phyloP scores from a whole-genome alignment of 2,888 invertebrate species.

The Oegoconia quadripuncta region DNA sequence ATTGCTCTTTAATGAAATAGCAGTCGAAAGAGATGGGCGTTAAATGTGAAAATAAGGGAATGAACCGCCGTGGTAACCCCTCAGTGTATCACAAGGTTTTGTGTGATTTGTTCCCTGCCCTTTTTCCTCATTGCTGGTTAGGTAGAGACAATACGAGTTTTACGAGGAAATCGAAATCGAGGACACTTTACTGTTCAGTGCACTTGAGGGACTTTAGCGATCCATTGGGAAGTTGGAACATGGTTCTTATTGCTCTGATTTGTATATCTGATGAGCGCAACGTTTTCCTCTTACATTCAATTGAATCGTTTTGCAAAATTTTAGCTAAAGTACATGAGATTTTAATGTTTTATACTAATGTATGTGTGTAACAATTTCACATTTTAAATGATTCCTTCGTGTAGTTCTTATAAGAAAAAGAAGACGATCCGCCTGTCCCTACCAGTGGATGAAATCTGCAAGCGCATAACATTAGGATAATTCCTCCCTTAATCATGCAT shows the following conservation, averaged over 20 bases:
- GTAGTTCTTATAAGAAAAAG: no score
- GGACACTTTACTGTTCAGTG: conserved; percentile 52
- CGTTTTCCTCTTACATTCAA: no score
- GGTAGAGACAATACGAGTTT: conserved; percentile 39
- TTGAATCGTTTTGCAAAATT: no score
- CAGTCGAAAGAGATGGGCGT: conserved; percentile 13
- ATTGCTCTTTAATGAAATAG: conserved; percentile 10
- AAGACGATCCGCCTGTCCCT: no score
- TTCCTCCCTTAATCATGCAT: no score
- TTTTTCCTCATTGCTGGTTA: conserved; percentile 24
- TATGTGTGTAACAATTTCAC: no score
- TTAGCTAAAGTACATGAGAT: no score
- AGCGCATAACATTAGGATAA: no score
- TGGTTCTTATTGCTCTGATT: conserved; percentile 28
- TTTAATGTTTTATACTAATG: no score
- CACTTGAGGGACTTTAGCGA: conserved; percentile 41
- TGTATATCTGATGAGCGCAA: conserved; percentile 21
- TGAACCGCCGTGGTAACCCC: conserved; percentile 16
- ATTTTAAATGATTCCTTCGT: no score
- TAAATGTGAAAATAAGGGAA: conserved; percentile 20
- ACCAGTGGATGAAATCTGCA: no score
- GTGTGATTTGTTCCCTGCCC: conserved; percentile 30
- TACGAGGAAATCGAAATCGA: conserved; percentile 46
- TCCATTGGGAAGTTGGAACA: conserved; percentile 31
- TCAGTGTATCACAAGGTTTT: conserved; percentile 21